A percentile compares a stretch with the other conserved stretches of the same genome.
These are phyloP conservation scores for Lithosia quadra DNA, from an alignment of 2,888 invertebrate species.

Conservation along the genomic window DNA sequence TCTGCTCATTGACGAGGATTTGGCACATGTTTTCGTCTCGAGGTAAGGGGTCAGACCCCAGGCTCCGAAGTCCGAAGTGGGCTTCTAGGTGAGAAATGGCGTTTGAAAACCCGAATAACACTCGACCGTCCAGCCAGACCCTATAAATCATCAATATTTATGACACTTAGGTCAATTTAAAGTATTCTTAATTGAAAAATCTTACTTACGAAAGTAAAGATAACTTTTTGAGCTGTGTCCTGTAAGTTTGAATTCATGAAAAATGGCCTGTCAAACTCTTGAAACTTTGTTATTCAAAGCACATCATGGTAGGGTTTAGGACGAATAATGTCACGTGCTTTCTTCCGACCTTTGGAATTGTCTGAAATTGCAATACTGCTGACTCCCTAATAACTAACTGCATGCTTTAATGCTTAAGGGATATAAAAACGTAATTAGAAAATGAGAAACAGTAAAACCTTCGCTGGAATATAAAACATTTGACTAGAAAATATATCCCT, in stretches of 20 bases:
- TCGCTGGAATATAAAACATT: too few relatives aligned
- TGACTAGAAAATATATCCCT: too few relatives aligned
- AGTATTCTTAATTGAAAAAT: constrained; percentile 2
- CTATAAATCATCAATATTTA: neutral
- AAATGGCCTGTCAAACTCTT: neutral
- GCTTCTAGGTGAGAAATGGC: too few relatives aligned
- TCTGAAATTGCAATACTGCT: too few relatives aligned
- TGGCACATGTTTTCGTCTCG: neutral
- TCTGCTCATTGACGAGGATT: neutral
- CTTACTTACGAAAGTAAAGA: neutral
- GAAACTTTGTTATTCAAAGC: neutral
- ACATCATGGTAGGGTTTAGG: neutral
- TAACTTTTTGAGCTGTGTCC: neutral
- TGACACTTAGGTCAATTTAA: neutral
- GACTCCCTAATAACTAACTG: too few relatives aligned
- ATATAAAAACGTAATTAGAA: too few relatives aligned
- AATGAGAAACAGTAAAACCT: too few relatives aligned
- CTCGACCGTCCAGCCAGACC: too few relatives aligned
- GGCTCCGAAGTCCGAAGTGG: too few relatives aligned
- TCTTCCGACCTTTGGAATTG: neutral
- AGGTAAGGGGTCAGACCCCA: neutral
- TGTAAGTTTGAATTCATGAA: neutral
- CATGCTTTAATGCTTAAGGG: too few relatives aligned
- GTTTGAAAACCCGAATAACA: too few relatives aligned
- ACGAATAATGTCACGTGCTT: neutral